Evolutionary conservation across 1,140 invertebrate genomes (phyloP).

Genomic region (Medauroidea extradentata): DNA sequence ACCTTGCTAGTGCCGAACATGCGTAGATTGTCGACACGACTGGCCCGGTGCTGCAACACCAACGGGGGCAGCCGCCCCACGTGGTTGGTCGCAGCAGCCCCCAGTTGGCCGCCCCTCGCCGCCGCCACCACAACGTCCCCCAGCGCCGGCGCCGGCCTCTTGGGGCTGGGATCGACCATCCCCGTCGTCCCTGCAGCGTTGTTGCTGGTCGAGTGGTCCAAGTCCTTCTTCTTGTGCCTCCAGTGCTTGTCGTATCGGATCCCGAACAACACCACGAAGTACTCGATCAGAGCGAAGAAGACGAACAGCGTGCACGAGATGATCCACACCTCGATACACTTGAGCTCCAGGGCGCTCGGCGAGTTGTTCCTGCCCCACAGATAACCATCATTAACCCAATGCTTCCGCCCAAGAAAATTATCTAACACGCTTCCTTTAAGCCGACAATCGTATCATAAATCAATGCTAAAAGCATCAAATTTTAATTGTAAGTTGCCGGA

Average conservation of each 20-base stretch:
- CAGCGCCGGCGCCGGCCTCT: neutral
- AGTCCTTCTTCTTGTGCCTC: conserved; percentile 48
- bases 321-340: conserved; percentile 69
- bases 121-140: neutral
- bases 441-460: too few relatives aligned
- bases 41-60: neutral
- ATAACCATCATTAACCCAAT: neutral
- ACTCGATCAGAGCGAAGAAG: conserved; percentile 66
- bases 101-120: neutral
- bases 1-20: conserved; percentile 16
- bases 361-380: conserved; percentile 52
- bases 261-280: conserved; percentile 61
- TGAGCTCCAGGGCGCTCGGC: conserved; percentile 57
- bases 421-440: too few relatives aligned
- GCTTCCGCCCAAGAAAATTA: neutral
- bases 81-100: neutral
- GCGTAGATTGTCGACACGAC: conserved; percentile 9
- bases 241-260: conserved; percentile 58
- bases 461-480: too few relatives aligned
- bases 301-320: conserved; percentile 67
- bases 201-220: conserved; percentile 23
- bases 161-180: neutral
- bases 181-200: neutral
- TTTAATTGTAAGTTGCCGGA: too few relatives aligned
- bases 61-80: neutral